Percentiles rank a stretch among this genome's conserved stretches.
Evolutionary conservation across 2,888 invertebrate species (phyloP).

Genomic region (Heteropelma amictum): DNA sequence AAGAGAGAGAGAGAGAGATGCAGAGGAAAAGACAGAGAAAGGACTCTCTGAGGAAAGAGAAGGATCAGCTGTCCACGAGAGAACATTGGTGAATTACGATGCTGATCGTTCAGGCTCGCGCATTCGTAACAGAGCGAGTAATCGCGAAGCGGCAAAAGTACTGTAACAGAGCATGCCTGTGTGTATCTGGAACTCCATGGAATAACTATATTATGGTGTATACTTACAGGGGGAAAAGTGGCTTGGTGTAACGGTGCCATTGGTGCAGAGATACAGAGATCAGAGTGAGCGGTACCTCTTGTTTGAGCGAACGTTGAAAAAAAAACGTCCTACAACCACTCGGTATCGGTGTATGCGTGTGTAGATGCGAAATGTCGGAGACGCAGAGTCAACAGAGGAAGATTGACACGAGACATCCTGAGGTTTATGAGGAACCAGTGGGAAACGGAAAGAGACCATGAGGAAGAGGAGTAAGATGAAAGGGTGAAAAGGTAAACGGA

Average conservation of each 20-base stretch:
- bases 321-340: neutral
- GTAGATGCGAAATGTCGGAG: neutral
- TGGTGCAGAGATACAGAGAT: constrained; percentile 37
- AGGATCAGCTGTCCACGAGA: constrained; percentile 16
- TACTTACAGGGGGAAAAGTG: constrained; percentile 66
- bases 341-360: neutral
- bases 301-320: constrained; percentile 60
- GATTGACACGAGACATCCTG: constrained; percentile 50
- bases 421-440: neutral
- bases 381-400: constrained; percentile 23
- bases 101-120: constrained; percentile 36
- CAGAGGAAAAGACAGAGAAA: neutral
- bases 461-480: constrained; percentile 43
- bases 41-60: neutral
- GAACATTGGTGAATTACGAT: constrained; percentile 53
- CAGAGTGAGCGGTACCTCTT: constrained; percentile 66
- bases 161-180: constrained; percentile 51
- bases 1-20: neutral
- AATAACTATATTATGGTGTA: constrained; percentile 69
- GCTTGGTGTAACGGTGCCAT: constrained; percentile 65
- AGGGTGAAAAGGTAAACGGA: constrained; percentile 59
- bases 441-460: constrained; percentile 25
- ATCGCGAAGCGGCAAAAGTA: constrained; percentile 33
- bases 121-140: constrained; percentile 33
- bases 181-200: constrained; percentile 52